A percentile compares a stretch with the other conserved stretches of the same genome.
These are phyloP conservation scores for Eulacestoma nigropectus DNA, from an alignment of 2,113 vertebrate species.

Conservation along the genomic window DNA sequence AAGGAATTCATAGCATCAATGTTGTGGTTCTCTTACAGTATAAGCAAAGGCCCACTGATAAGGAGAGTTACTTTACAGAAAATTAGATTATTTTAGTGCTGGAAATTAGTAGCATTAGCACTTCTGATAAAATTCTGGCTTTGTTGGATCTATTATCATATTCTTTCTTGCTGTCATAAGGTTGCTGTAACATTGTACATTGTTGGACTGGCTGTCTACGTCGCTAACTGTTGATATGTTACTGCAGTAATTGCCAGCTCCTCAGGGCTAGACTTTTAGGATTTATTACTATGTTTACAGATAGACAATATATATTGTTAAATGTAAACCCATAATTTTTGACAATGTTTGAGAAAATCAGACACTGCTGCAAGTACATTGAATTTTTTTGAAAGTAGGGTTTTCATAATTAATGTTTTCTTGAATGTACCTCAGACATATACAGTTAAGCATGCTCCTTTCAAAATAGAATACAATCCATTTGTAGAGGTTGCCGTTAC, in stretches of 20 bases:
- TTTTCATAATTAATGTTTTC: constrained; percentile 52
- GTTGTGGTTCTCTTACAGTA: background rate
- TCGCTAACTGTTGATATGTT: background rate
- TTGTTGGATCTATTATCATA: background rate
- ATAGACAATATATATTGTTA: background rate
- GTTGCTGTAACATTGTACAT: background rate
- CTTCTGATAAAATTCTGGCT: background rate
- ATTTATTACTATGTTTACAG: background rate
- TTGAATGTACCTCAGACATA: background rate
- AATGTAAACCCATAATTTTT: background rate
- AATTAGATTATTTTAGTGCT: background rate
- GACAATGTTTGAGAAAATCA: constrained; percentile 8
- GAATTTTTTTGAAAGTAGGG: constrained; percentile 42
- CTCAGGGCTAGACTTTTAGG: background rate
- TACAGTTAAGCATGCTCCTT: background rate
- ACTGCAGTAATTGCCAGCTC: background rate
- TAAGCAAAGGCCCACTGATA: background rate
- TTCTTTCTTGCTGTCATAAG: background rate
- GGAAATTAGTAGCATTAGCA: background rate
- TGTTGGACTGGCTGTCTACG: background rate
- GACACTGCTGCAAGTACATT: background rate
- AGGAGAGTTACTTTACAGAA: background rate
- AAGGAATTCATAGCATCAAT: background rate
- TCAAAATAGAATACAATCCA: constrained; percentile 1
- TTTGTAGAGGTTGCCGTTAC: constrained; percentile 8